Evolutionary conservation across 2,888 invertebrate species (phyloP), one percentile per base, ranked within the genome.

Genomic region (Drosophila koepferae): DNA sequence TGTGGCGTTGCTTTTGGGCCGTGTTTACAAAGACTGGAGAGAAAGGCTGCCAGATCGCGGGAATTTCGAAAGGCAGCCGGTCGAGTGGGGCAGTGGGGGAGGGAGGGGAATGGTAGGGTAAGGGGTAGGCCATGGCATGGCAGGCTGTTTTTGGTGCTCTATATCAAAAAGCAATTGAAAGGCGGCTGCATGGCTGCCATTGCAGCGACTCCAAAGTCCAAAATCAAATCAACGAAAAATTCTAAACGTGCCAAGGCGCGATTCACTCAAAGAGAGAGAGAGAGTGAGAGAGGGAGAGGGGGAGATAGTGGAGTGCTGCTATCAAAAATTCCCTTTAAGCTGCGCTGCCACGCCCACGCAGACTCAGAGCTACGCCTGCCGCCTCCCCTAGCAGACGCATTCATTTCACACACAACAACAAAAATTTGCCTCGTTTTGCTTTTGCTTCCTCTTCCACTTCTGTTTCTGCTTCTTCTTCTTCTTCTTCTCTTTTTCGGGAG

Each of bases 221-320:
- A 87, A 86, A 86, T 86, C 85, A 86, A 86, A 86, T 86, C 85
- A 86, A 77, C 81, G 82, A 87, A 81, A 86, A 87, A 87, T 86
- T 82, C 79, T 82, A 86, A 86, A 87, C 85, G 85, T 82, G 87
- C 87, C 85, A 59, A 74, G 78, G 65, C 72, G 77, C 68, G 63
- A 54, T 51, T 65, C 20, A 14, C 8, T 3, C 14, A 18, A 31
- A 7, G 41, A 14, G 18, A 18, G 34, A 7, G 31, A 6, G 49
- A 12, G 38, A 16, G 53, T 0, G 16, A 9, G 20, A 2, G 20
- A 9, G 53, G 5, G 18, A 12, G 34, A 10, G 34, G 23, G 38
- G 16, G 34, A 34, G 34, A 14, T 3, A 1, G 38, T 9, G 5
- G 16, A 23, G 10, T 23, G 16, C 55, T 51, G 49, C 63, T 85